Evolutionary conservation across 2,113 vertebrate genomes (phyloP).

Genomic region (Ptilorrhoa leucosticta): DNA sequence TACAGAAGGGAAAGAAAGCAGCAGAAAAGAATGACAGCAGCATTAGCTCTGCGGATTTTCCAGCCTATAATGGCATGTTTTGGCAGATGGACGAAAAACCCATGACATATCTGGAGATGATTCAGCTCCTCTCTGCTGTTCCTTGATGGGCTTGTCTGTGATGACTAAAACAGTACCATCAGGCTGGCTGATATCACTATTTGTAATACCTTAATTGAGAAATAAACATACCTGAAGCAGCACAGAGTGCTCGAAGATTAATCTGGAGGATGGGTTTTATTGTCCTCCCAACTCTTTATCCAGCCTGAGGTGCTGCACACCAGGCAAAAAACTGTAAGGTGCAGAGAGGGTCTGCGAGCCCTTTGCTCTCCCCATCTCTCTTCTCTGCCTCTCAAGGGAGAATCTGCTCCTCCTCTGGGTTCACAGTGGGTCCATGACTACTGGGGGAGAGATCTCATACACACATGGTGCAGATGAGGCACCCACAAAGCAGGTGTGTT

Average conservation of each 20-base stretch:
- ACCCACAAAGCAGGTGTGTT: not conserved
- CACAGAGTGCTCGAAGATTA: not conserved
- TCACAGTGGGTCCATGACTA: not conserved
- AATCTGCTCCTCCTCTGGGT: not conserved
- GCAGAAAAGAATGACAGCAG: not conserved
- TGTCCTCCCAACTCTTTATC: not conserved
- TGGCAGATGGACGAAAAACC: not conserved
- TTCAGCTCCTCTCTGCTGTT: not conserved
- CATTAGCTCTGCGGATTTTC: not conserved
- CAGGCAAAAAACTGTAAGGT: not conserved
- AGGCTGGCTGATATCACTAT: not conserved
- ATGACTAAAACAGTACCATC: not conserved
- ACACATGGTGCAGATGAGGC: rapidly evolving
- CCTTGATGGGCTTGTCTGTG: not conserved
- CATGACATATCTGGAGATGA: not conserved
- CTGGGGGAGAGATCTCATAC: not conserved
- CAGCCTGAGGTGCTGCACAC: not conserved
- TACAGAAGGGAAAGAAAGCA: not conserved
- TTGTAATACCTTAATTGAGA: not conserved
- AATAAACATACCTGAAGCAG: not conserved
- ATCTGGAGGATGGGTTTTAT: not conserved
- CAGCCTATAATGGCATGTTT: not conserved
- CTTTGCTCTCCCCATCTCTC: not conserved
- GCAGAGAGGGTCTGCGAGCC: rapidly evolving
- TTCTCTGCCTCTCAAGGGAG: not conserved